A percentile compares a stretch with the other conserved stretches of the same genome.
phyloP scores from a whole-genome alignment of 2,888 invertebrate species.

The Lissonota sp. region DNA sequence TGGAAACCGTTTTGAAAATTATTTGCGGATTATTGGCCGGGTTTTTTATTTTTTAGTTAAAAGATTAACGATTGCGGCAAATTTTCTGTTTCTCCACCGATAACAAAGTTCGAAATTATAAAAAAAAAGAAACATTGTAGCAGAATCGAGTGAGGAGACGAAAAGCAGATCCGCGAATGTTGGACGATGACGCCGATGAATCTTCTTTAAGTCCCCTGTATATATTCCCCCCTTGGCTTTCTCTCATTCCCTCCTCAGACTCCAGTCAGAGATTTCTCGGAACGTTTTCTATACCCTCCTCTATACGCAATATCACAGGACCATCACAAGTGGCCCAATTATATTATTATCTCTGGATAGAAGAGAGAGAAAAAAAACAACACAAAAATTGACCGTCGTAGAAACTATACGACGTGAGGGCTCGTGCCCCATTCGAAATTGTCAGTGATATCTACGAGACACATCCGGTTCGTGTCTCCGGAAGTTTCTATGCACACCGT shows the following conservation, averaged over 20 bases:
- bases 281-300: slow-evolving; percentile 38
- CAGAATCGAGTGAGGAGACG: not conserved
- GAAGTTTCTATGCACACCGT: slow-evolving; percentile 17
- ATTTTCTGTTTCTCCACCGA: not conserved
- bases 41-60: too few relatives aligned
- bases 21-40: too few relatives aligned
- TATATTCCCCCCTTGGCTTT: not conserved
- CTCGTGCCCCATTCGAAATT: slow-evolving; percentile 45
- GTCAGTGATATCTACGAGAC: slow-evolving; percentile 14
- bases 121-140: not conserved
- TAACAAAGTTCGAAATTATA: not conserved
- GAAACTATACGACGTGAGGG: not conserved
- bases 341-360: slow-evolving; percentile 2
- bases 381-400: slow-evolving; percentile 30
- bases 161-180: slow-evolving; percentile 27
- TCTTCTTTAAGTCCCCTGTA: slow-evolving; percentile 26
- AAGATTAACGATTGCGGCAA: not conserved
- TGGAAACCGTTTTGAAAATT: too few relatives aligned
- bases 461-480: slow-evolving; percentile 38
- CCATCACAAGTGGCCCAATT: slow-evolving; percentile 24
- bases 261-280: slow-evolving; percentile 43
- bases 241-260: not conserved
- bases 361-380: slow-evolving; percentile 27
- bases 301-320: not conserved
- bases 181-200: slow-evolving; percentile 34